phyloP scores from a whole-genome alignment of 2,888 invertebrate species.

The Empis livida region DNA sequence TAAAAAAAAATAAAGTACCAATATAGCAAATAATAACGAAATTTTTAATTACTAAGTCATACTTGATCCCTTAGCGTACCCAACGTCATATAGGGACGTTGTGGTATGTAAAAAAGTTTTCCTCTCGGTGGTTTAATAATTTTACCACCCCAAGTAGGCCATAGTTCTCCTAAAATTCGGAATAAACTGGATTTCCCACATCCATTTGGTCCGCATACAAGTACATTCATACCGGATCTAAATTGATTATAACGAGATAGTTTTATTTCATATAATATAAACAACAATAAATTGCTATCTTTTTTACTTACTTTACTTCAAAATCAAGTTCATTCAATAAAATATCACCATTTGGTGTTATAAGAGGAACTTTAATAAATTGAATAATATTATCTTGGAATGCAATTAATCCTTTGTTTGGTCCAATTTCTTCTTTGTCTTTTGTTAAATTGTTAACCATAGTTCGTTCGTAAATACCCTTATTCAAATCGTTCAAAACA shows the following conservation, averaged over 20 bases:
- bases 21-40: neutral
- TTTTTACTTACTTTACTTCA: constrained; percentile 58
- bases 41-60: constrained; percentile 1
- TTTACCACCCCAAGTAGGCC: constrained; percentile 92
- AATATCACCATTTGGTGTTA: constrained; percentile 96
- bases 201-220: constrained; percentile 98
- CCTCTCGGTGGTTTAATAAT: constrained; percentile 91
- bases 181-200: constrained; percentile 97
- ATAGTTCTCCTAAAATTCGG: constrained; percentile 89
- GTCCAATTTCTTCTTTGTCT: constrained; percentile 37
- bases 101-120: constrained; percentile 87
- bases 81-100: constrained; percentile 95
- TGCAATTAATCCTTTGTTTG: constrained; percentile 67
- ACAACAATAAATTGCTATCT: too few relatives aligned
- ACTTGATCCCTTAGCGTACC: constrained; percentile 89
- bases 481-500: constrained; percentile 72
- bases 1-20: constrained; percentile 16
- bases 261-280: too few relatives aligned
- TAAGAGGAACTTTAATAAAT: constrained; percentile 86
- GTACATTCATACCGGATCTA: constrained; percentile 85
- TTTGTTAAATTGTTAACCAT: constrained; percentile 38
- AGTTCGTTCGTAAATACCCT: constrained; percentile 54
- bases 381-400: constrained; percentile 80
- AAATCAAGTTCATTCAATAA: constrained; percentile 79
- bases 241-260: neutral